These are phyloP conservation scores for Anomalospiza imberbis DNA, from an alignment of 2,797 vertebrate genomes.

Conservation along the genomic window DNA sequence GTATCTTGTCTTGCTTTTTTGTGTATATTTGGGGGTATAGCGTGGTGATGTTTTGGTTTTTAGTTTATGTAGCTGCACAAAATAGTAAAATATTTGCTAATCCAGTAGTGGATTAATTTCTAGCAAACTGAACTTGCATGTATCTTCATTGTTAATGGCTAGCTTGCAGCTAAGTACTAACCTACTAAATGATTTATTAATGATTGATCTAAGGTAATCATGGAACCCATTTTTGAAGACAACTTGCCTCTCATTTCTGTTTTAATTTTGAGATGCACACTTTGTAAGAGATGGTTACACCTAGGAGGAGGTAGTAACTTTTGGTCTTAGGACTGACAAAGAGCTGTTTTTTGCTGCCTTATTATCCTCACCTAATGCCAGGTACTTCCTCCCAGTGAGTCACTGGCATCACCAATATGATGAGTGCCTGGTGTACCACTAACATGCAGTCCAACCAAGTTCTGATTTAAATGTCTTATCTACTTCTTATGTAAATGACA, in stretches of 20 bases:
- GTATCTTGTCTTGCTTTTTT: not conserved
- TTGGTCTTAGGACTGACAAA: not conserved
- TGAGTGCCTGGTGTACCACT: not conserved
- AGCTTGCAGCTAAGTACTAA: not conserved
- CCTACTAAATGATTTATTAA: not conserved
- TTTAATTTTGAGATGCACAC: not conserved
- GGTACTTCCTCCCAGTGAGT: not conserved
- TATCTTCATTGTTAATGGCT: not conserved
- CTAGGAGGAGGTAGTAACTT: not conserved
- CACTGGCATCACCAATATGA: not conserved
- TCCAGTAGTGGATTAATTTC: not conserved
- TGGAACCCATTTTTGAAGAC: not conserved
- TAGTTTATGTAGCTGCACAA: not conserved
- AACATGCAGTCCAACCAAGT: not conserved
- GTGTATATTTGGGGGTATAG: accelerated
- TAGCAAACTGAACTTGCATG: not conserved
- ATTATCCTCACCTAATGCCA: not conserved
- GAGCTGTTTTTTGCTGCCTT: not conserved
- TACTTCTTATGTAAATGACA: not conserved
- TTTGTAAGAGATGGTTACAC: not conserved
- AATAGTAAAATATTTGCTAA: not conserved
- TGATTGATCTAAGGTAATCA: not conserved
- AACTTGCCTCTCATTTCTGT: not conserved
- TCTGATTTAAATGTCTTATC: not conserved
- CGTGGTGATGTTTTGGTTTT: not conserved